Conservation (phyloP, 2,888 invertebrate genomes). For the Orthosia gracilis region DNA sequence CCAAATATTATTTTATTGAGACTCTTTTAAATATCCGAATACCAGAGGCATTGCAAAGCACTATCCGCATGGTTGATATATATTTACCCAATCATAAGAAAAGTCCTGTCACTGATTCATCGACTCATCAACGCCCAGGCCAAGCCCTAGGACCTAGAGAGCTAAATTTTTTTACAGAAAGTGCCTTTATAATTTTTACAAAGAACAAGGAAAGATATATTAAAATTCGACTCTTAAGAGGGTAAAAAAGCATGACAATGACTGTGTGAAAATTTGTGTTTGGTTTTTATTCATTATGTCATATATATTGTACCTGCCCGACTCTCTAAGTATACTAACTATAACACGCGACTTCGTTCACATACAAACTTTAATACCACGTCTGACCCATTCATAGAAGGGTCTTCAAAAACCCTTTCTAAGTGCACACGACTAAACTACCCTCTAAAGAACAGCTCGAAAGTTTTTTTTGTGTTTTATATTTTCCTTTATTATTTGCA, state of each 20-base stretch:
- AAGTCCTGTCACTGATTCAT: no score
- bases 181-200: no score
- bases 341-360: constrained; percentile 2
- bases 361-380: constrained; percentile 7
- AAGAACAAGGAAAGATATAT: no score
- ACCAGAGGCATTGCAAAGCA: neutral
- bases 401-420: constrained; percentile 8
- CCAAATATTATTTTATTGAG: neutral
- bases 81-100: no score
- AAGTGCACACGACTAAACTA: constrained; percentile 6
- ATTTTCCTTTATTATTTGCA: neutral
- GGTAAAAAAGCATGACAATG: no score
- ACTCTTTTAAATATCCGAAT: neutral
- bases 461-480: neutral
- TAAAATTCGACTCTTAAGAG: no score
- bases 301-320: neutral
- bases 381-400: neutral
- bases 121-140: no score
- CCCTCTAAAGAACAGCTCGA: neutral
- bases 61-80: neutral
- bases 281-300: no score
- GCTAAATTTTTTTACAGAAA: no score
- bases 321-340: neutral
- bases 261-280: no score
- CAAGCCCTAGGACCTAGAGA: no score